phyloP scores from a whole-genome alignment of 2,797 vertebrate genomes.

The Australoheros facetus region DNA sequence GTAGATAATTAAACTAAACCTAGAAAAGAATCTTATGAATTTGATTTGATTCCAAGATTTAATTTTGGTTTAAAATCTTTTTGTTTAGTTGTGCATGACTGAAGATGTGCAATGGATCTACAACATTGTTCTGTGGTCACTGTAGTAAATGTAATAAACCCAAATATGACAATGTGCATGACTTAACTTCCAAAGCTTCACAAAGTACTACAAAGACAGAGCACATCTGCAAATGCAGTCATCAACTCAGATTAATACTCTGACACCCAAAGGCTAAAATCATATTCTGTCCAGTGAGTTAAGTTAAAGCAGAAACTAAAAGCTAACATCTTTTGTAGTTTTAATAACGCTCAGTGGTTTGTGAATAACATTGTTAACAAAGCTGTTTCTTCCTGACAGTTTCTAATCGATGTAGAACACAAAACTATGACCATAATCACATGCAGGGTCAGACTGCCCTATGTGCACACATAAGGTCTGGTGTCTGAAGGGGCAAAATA shows the following conservation, averaged over 20 bases:
- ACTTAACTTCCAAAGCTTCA: neutral
- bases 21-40: no score
- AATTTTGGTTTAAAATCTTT: slow-evolving; percentile 31
- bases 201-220: rapidly evolving
- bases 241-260: neutral
- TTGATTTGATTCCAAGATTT: slow-evolving; percentile 7
- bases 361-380: neutral
- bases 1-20: no score
- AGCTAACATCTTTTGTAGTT: neutral
- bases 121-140: neutral
- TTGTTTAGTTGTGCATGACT: neutral
- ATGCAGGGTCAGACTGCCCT: neutral
- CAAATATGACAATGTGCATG: neutral
- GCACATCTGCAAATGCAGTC: neutral
- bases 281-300: neutral
- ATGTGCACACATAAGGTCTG: neutral
- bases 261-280: neutral
- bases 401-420: neutral
- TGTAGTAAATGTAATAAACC: neutral
- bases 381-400: neutral
- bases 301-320: neutral
- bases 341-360: neutral
- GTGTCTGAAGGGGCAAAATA: neutral
- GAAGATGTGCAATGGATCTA: neutral
- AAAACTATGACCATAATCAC: neutral